phyloP scores from a whole-genome alignment of 1,140 invertebrate genomes.

The Aleiodes sp. region DNA sequence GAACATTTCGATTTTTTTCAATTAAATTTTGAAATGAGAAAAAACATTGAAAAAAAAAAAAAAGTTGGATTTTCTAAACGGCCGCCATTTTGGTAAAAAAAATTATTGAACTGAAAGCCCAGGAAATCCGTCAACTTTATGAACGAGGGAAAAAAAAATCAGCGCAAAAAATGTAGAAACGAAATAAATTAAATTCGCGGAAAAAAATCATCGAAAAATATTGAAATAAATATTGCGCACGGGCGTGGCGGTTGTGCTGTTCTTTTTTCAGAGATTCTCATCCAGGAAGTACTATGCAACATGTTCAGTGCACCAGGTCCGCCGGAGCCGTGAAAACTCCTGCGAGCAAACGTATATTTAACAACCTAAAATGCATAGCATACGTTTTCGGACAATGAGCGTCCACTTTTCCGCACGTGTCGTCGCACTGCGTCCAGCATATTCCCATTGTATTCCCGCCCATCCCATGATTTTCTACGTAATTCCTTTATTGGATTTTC shows the following conservation, averaged over 20 bases:
- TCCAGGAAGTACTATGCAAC: conserved; percentile 78
- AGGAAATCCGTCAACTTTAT: not conserved
- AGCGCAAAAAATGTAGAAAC: not conserved
- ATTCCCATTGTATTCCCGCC: not conserved
- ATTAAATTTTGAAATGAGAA: not conserved
- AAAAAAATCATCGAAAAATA: not conserved
- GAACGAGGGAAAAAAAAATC: not conserved
- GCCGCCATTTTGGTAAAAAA: no score
- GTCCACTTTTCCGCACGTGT: conserved; percentile 29
- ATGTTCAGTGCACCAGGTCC: conserved; percentile 72
- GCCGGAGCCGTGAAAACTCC: conserved; percentile 76
- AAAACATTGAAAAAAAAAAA: no score
- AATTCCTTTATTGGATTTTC: no score
- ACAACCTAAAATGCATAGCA: conserved; percentile 48
- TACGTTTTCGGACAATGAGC: not conserved
- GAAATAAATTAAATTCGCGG: not conserved
- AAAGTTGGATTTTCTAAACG: no score
- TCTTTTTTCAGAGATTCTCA: conserved; percentile 73
- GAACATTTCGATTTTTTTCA: not conserved
- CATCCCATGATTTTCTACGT: not conserved
- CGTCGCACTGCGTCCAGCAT: conserved; percentile 33
- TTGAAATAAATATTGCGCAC: not conserved
- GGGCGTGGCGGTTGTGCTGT: conserved; percentile 27
- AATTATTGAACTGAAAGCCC: no score
- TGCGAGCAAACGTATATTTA: conserved; percentile 83